phyloP scores from a whole-genome alignment of 92 coral and sea anemone species.

The Epizoanthus fatuus region DNA sequence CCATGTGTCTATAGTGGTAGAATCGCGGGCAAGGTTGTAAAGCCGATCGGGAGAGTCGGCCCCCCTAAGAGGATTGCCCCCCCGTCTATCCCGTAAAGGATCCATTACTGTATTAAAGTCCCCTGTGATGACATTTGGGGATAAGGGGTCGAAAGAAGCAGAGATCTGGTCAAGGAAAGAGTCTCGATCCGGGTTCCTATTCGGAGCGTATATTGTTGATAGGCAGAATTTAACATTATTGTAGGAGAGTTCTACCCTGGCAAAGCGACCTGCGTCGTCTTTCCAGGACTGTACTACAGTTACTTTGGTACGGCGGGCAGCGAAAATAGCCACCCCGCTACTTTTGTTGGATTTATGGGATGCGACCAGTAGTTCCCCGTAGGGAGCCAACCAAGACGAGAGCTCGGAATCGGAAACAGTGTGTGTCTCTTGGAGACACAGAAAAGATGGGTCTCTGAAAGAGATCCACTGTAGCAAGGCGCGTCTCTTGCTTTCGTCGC shows the following conservation, averaged over 20 bases:
- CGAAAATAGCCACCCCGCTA: no score
- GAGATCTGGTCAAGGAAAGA: not conserved
- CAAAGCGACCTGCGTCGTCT: not conserved
- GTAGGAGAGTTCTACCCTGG: not conserved
- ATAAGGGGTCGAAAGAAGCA: not conserved
- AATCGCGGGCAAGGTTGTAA: not conserved
- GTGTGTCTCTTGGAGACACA: no score
- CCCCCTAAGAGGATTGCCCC: not conserved
- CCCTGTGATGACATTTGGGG: constrained; percentile 3
- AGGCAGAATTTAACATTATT: not conserved
- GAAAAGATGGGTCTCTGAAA: no score
- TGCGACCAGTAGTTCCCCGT: no score
- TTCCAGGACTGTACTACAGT: not conserved
- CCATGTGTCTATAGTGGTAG: constrained; percentile 23
- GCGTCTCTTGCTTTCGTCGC: no score
- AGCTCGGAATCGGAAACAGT: no score
- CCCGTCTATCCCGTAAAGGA: not conserved
- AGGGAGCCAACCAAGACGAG: no score
- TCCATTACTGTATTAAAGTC: constrained; percentile 47
- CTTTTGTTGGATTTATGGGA: no score
- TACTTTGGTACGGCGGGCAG: no score
- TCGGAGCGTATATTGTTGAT: not conserved
- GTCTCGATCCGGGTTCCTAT: constrained; percentile 40
- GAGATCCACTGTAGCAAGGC: no score
- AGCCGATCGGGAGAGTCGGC: not conserved